These are phyloP conservation scores for Onthophagus sagittarius DNA, from an alignment of 2,888 invertebrate species.

Conservation along the genomic window DNA sequence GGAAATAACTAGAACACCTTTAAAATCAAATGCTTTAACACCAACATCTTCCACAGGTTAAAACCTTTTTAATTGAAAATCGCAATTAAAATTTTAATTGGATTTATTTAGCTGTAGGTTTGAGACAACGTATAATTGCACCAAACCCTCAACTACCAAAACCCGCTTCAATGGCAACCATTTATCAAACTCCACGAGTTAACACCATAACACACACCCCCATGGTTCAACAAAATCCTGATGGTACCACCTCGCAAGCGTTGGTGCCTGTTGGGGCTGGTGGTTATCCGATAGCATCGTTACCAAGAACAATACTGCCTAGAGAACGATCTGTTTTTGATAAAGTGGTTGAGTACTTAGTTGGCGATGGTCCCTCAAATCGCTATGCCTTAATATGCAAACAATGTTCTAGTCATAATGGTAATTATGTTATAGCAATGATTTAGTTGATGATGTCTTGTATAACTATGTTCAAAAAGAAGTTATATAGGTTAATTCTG, in stretches of 20 bases:
- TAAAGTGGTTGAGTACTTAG: slow-evolving; percentile 86
- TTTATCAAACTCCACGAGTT: slow-evolving; percentile 16
- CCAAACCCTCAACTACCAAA: slow-evolving; percentile 1
- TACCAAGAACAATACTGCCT: slow-evolving; percentile 70
- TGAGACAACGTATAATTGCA: slow-evolving; percentile 18
- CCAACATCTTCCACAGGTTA: slow-evolving; percentile 19
- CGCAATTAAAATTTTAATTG: background rate
- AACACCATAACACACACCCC: background rate
- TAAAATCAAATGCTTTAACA: slow-evolving; percentile 15
- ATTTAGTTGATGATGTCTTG: background rate
- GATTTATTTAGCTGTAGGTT: slow-evolving; percentile 12
- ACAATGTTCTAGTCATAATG: slow-evolving; percentile 89
- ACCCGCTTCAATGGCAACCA: background rate
- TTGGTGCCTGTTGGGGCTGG: slow-evolving; percentile 10
- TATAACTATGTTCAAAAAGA: background rate
- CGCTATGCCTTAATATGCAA: slow-evolving; percentile 93
- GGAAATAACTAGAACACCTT: slow-evolving; percentile 16
- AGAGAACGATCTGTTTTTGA: slow-evolving; percentile 77
- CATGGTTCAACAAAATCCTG: background rate
- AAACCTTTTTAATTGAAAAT: background rate
- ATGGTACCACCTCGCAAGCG: background rate
- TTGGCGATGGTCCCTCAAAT: slow-evolving; percentile 93
- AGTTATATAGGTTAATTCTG: too few species aligned
- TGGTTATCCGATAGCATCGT: slow-evolving; percentile 39
- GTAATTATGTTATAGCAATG: too few species aligned